Evolutionary conservation across 2,888 invertebrate genomes (phyloP).

Genomic region (Xanthorhoe designata): DNA sequence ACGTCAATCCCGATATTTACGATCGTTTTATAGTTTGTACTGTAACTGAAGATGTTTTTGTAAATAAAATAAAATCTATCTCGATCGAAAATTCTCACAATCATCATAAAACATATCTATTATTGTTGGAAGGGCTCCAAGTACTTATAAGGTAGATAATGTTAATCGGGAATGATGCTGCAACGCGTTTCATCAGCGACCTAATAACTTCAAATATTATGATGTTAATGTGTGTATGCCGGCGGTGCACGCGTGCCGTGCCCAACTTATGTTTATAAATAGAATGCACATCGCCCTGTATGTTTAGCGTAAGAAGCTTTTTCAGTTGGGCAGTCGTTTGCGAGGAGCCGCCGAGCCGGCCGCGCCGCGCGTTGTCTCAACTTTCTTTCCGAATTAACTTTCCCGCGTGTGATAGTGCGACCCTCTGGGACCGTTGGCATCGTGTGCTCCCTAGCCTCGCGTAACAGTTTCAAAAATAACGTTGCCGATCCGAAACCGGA

Average conservation of each 20-base stretch:
- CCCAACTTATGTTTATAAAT: conserved; percentile 82
- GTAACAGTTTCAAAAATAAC: conserved; percentile 82
- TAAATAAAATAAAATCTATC: conserved; percentile 70
- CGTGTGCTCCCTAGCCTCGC: conserved; percentile 43
- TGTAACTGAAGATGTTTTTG: conserved; percentile 71
- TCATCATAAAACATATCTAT: conserved; percentile 65
- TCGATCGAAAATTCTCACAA: conserved; percentile 57
- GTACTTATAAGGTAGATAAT: conserved; percentile 43
- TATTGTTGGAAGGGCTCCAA: conserved; percentile 74
- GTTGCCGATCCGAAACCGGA: conserved; percentile 81
- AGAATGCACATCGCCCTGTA: conserved; percentile 79
- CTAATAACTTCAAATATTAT: conserved; percentile 80
- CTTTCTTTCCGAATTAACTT: conserved; percentile 57
- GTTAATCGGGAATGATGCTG: conserved; percentile 51
- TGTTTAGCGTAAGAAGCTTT: conserved; percentile 79
- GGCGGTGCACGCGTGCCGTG: conserved; percentile 73
- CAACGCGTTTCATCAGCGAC: conserved; percentile 73
- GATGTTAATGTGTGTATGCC: conserved; percentile 72
- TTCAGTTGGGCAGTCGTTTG: conserved; percentile 62
- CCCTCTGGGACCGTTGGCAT: conserved; percentile 1
- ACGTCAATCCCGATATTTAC: conserved; percentile 68
- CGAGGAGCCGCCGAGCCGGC: conserved; percentile 69
- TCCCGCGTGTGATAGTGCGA: conserved; percentile 45
- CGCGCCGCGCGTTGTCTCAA: conserved; percentile 55
- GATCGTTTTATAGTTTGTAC: conserved; percentile 62